phyloP scores from a whole-genome alignment of 2,113 vertebrate species.

The Chauna torquata region DNA sequence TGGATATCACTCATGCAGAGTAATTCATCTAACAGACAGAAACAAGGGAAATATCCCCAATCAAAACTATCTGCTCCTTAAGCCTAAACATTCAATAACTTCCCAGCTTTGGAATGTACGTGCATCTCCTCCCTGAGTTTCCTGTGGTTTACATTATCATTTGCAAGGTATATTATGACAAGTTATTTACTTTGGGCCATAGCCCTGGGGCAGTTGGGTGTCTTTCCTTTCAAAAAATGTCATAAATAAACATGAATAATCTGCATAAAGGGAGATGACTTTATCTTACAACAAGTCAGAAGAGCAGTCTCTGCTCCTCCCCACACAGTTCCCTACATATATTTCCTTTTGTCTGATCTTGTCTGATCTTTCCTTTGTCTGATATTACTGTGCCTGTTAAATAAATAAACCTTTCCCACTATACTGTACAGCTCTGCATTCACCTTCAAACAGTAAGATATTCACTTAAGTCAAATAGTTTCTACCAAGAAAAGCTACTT shows the following conservation, averaged over 20 bases:
- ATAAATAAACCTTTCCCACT: not conserved
- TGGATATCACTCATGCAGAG: slow-evolving; percentile 29
- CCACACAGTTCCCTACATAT: not conserved
- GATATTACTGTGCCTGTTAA: not conserved
- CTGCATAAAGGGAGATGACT: slow-evolving; percentile 62
- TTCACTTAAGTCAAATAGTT: not conserved
- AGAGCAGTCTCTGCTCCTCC: not conserved
- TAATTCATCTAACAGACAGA: slow-evolving; percentile 41
- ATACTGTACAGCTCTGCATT: not conserved
- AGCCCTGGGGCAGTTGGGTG: slow-evolving; percentile 28
- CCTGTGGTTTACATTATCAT: slow-evolving; percentile 60
- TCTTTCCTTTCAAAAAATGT: slow-evolving; percentile 28
- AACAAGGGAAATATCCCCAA: slow-evolving; percentile 56
- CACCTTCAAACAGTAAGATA: not conserved
- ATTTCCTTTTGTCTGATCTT: slow-evolving; percentile 14
- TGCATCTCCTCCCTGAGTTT: slow-evolving; percentile 52
- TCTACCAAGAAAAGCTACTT: not conserved
- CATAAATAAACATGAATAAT: slow-evolving; percentile 64
- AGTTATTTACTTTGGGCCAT: slow-evolving; percentile 59
- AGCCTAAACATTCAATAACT: slow-evolving; percentile 71
- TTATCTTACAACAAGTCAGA: slow-evolving; percentile 36
- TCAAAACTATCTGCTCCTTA: slow-evolving; percentile 66
- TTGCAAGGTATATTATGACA: slow-evolving; percentile 71
- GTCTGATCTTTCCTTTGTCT: slow-evolving; percentile 23
- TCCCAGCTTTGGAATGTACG: slow-evolving; percentile 59